phyloP scores from a whole-genome alignment of 1,140 invertebrate species.

The Orchesella cincta region DNA sequence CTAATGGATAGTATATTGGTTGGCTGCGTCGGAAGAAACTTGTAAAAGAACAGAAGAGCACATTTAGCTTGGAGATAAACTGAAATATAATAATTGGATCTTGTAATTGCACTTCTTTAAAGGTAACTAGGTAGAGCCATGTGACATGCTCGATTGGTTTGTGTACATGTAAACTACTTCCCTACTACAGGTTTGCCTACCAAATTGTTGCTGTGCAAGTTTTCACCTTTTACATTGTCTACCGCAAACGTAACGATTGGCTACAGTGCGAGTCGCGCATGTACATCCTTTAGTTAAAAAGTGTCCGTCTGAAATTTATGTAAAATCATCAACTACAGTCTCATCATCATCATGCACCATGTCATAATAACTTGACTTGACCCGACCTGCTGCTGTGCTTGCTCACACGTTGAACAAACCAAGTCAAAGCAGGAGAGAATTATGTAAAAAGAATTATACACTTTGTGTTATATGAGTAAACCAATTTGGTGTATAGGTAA shows the following conservation, averaged over 20 bases:
- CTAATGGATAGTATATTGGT: too few species aligned
- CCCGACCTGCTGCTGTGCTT: slow-evolving; percentile 15
- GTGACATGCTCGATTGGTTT: too few species aligned
- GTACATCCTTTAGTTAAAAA: not conserved
- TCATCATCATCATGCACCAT: slow-evolving; percentile 4
- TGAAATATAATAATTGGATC: too few species aligned
- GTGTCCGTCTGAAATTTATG: slow-evolving; percentile 3
- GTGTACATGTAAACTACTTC: too few species aligned
- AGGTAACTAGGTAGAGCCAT: too few species aligned
- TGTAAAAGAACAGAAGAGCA: too few species aligned
- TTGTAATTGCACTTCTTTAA: too few species aligned
- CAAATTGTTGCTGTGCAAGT: slow-evolving; percentile 20
- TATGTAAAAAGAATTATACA: slow-evolving; percentile 2
- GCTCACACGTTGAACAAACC: not conserved
- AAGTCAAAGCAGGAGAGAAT: not conserved
- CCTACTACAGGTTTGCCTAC: too few species aligned
- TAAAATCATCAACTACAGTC: slow-evolving; percentile 5
- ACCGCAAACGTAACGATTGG: not conserved
- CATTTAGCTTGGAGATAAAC: too few species aligned
- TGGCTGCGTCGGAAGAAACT: too few species aligned
- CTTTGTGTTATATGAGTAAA: not conserved
- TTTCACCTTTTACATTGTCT: slow-evolving; percentile 13
- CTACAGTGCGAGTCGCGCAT: not conserved
- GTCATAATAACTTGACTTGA: slow-evolving; percentile 26
- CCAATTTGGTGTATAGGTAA: slow-evolving; percentile 17